These are phyloP conservation scores for Oenanthe oenanthe DNA, from an alignment of 2,113 vertebrate species.

Conservation along the genomic window DNA sequence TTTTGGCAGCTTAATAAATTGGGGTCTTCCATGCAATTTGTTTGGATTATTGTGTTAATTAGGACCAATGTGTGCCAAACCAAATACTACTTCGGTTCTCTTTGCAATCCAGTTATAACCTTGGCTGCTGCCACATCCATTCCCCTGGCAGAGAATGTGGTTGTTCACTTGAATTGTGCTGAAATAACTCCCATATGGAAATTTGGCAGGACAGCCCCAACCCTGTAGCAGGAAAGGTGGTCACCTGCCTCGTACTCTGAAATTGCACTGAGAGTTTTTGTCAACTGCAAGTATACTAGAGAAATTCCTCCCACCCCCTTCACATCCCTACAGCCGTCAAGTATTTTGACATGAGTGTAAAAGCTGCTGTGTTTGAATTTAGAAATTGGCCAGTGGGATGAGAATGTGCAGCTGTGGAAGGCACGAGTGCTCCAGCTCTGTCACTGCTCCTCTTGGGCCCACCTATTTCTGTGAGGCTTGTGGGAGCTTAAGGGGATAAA, in stretches of 20 bases:
- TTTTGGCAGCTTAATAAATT: not conserved
- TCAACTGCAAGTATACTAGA: not conserved
- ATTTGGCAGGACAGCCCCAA: not conserved
- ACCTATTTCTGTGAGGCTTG: slow-evolving; percentile 62
- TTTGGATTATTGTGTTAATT: not conserved
- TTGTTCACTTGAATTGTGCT: accelerated
- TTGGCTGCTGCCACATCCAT: not conserved
- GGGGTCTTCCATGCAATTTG: not conserved
- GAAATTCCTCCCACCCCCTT: not conserved
- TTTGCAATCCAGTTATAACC: not conserved
- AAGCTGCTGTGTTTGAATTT: slow-evolving; percentile 60
- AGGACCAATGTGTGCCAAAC: not conserved
- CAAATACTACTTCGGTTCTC: not conserved
- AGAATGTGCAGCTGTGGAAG: slow-evolving; percentile 70
- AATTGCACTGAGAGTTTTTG: not conserved
- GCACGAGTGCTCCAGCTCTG: not conserved
- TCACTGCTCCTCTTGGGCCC: slow-evolving; percentile 36
- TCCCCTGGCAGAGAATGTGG: not conserved
- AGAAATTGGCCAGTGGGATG: slow-evolving; percentile 67
- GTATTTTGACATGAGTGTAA: slow-evolving; percentile 39
- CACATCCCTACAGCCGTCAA: not conserved
- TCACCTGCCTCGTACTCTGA: not conserved
- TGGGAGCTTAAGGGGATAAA: slow-evolving; percentile 51
- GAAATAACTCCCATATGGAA: not conserved
- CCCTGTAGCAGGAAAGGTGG: not conserved